These are phyloP conservation scores for Lacerta viridis DNA, from an alignment of 2,797 vertebrate genomes.

Conservation along the genomic window DNA sequence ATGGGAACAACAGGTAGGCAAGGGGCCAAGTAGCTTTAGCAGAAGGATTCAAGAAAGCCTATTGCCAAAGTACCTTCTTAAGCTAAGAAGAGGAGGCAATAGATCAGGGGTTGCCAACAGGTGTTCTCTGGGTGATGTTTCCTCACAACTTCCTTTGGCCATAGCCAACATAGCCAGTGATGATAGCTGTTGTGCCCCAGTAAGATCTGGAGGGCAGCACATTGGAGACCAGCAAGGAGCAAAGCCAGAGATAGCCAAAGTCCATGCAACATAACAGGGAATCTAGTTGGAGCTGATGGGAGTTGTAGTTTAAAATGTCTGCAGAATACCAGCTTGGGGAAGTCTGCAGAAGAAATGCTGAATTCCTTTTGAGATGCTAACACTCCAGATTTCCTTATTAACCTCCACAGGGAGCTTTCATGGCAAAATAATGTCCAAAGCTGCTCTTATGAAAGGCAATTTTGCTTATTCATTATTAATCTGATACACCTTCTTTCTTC, in stretches of 20 bases:
- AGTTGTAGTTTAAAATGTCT: too few relatives aligned
- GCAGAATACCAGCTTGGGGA: too few relatives aligned
- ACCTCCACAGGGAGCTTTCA: too few relatives aligned
- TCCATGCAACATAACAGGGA: not conserved
- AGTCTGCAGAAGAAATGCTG: too few relatives aligned
- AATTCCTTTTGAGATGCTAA: too few relatives aligned
- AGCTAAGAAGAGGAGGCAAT: constrained; percentile 7
- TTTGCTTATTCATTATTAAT: too few relatives aligned
- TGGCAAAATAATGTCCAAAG: too few relatives aligned
- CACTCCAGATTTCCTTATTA: too few relatives aligned
- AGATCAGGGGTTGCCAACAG: not conserved
- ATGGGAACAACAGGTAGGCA: constrained; percentile 59
- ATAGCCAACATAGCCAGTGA: not conserved
- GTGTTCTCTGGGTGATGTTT: not conserved
- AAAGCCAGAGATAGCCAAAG: not conserved
- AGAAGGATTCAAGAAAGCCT: constrained; percentile 26
- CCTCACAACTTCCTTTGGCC: not conserved
- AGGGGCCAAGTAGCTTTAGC: constrained; percentile 36
- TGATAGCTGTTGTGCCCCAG: not conserved
- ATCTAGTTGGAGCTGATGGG: too few relatives aligned
- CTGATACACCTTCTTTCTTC: too few relatives aligned
- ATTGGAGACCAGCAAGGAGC: not conserved
- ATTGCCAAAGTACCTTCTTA: not conserved
- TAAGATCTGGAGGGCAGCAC: not conserved
- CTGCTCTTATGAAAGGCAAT: too few relatives aligned